These are phyloP conservation scores for Pyrocephalus nanus DNA, from an alignment of 2,797 vertebrate species.

Conservation along the genomic window DNA sequence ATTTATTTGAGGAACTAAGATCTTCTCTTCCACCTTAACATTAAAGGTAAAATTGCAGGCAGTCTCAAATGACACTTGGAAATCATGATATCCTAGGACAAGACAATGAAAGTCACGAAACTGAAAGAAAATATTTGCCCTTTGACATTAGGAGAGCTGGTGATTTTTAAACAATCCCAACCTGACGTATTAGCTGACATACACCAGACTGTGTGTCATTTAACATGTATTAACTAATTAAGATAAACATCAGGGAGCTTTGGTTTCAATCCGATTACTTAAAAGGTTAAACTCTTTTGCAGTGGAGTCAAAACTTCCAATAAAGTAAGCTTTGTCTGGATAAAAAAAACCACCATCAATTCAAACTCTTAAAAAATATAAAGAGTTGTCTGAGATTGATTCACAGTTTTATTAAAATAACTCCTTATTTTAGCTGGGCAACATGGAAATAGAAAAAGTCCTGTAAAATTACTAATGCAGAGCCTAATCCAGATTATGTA, in stretches of 20 bases:
- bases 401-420: background rate
- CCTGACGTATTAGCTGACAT: background rate
- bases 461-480: background rate
- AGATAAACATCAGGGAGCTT: constrained; percentile 31
- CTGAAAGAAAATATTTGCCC: background rate
- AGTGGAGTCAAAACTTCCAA: background rate
- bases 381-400: background rate
- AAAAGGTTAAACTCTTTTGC: constrained; percentile 32
- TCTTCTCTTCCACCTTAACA: background rate
- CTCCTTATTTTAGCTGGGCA: background rate
- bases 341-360: background rate
- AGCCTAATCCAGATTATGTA: background rate
- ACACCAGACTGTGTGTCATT: background rate
- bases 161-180: background rate
- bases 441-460: background rate
- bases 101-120: background rate
- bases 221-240: constrained; percentile 30
- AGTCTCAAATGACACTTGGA: background rate
- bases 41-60: background rate
- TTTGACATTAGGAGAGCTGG: background rate
- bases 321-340: background rate
- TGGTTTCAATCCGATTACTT: constrained; percentile 41
- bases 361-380: background rate
- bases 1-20: background rate
- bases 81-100: background rate